These are phyloP conservation scores for Setipinna tenuifilis DNA, from an alignment of 2,797 vertebrate species.

Conservation along the genomic window DNA sequence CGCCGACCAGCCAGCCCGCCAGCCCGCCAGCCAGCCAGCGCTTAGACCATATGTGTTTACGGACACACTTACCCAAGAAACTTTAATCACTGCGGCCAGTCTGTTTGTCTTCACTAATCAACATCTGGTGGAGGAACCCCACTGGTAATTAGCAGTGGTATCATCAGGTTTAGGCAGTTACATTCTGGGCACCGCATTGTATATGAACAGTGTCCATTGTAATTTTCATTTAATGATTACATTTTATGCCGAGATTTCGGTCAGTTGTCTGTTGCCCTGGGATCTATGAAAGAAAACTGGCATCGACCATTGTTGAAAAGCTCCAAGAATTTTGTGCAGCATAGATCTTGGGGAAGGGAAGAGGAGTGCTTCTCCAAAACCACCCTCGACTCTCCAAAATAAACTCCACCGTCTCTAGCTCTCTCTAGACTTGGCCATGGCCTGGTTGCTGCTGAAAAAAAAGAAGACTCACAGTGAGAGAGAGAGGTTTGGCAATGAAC, in stretches of 20 bases:
- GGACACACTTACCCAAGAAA: conserved; percentile 34
- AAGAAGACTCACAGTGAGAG: neutral
- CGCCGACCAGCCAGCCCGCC: conserved; percentile 30
- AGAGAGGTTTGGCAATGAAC: neutral
- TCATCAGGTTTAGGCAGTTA: neutral
- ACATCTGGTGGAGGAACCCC: conserved; percentile 54
- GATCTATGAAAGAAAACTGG: neutral
- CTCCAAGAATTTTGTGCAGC: conserved; percentile 2
- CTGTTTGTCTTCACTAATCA: conserved; percentile 67
- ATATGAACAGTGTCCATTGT: neutral
- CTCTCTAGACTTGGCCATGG: conserved; percentile 7
- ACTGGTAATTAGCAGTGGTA: conserved; percentile 17
- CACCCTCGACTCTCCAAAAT: too few species aligned
- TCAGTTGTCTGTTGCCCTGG: neutral
- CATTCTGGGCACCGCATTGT: neutral
- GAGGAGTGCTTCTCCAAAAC: conserved; percentile 16
- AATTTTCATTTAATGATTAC: neutral
- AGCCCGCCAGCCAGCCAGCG: conserved; percentile 33
- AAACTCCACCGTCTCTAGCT: neutral
- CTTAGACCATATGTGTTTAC: conserved; percentile 33
- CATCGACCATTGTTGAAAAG: neutral
- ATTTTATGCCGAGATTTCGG: too few species aligned
- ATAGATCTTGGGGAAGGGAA: neutral
- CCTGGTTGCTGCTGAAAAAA: neutral
- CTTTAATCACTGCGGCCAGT: conserved; percentile 49